These are phyloP conservation scores for Dicrostonyx torquatus DNA, from an alignment of 2,797 vertebrate species.

Conservation along the genomic window DNA sequence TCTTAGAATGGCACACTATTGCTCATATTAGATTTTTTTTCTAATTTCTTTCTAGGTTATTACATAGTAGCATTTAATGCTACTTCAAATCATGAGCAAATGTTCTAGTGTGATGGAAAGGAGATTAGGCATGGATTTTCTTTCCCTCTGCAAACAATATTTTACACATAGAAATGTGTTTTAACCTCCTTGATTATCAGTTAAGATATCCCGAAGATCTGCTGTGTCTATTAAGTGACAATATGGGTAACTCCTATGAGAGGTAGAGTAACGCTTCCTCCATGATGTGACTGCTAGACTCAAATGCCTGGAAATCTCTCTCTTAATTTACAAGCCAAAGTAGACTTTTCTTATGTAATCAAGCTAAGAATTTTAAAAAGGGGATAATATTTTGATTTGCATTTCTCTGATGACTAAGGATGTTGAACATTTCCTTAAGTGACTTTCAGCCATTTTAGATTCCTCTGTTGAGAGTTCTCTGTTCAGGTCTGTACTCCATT, in stretches of 20 bases:
- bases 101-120: not conserved
- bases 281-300: accelerated
- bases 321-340: not conserved
- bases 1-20: not conserved
- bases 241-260: not conserved
- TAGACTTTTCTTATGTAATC: not conserved
- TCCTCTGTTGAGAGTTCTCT: no score
- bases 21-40: not conserved
- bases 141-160: not conserved
- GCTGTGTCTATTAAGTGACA: no score
- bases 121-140: no score
- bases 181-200: not conserved
- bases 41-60: not conserved
- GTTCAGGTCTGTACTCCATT: no score
- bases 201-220: not conserved
- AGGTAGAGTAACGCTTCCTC: not conserved
- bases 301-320: not conserved
- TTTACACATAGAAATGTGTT: not conserved
- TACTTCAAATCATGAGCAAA: no score
- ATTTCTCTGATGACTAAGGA: no score
- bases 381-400: not conserved
- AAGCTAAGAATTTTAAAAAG: not conserved
- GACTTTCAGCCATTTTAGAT: no score
- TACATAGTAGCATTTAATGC: not conserved
- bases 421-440: no score